A percentile compares a stretch with the other conserved stretches of the same genome.
These are phyloP conservation scores for Romanogobio albipinnatus DNA, from an alignment of 2,113 vertebrate genomes.

Conservation along the genomic window DNA sequence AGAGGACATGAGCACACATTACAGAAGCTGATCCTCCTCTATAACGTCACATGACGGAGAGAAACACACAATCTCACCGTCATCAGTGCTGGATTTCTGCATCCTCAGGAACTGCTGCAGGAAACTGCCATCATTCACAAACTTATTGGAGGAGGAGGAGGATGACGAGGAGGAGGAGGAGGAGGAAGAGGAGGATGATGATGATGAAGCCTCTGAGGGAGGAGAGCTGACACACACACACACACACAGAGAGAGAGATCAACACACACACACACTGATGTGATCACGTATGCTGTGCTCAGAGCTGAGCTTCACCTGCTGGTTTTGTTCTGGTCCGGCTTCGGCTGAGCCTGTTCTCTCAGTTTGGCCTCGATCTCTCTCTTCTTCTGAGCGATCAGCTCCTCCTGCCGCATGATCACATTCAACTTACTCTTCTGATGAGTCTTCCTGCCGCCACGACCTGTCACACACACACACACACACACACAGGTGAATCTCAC, in stretches of 20 bases:
- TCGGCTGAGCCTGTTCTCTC: slow-evolving; percentile 84
- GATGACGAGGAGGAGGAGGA: slow-evolving; percentile 58
- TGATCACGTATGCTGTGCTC: background rate
- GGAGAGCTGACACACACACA: slow-evolving; percentile 34
- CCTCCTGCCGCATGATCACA: slow-evolving; percentile 92
- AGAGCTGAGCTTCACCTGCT: background rate
- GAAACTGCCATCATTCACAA: slow-evolving; percentile 95
- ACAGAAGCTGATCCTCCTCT: too few species aligned
- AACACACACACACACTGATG: background rate
- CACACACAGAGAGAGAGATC: background rate
- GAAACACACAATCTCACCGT: slow-evolving; percentile 61
- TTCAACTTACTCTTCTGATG: slow-evolving; percentile 86
- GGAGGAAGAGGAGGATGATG: slow-evolving; percentile 41
- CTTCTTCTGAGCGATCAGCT: slow-evolving; percentile 96
- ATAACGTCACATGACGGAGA: too few species aligned
- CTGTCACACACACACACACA: slow-evolving; percentile 57
- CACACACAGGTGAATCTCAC: too few species aligned
- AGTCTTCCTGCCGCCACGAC: slow-evolving; percentile 84
- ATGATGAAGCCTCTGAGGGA: background rate
- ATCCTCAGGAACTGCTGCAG: slow-evolving; percentile 95
- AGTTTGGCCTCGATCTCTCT: slow-evolving; percentile 91
- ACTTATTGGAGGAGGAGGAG: slow-evolving; percentile 83
- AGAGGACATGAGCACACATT: background rate
- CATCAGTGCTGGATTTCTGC: slow-evolving; percentile 79
- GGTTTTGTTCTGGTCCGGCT: slow-evolving; percentile 5